Conservation (phyloP, 2,113 vertebrate species). For the Anoura caudifer region DNA sequence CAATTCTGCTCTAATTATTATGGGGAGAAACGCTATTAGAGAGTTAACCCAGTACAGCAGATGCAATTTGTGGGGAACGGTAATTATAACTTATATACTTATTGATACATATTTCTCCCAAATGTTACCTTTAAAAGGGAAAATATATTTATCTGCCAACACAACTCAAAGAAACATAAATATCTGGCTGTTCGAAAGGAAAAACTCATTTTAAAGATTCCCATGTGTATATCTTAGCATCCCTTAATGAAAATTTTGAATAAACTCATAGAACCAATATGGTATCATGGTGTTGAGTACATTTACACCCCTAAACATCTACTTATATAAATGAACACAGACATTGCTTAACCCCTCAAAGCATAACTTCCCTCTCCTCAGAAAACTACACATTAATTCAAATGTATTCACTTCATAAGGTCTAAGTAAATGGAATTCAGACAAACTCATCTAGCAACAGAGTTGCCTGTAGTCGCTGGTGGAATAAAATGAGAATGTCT, state of each 20-base stretch:
- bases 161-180: constrained; percentile 36
- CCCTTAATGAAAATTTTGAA: constrained; percentile 43
- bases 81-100: background rate
- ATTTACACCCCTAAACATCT: background rate
- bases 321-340: constrained; percentile 40
- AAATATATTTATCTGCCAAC: constrained; percentile 8
- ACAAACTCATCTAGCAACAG: constrained; percentile 39
- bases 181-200: background rate
- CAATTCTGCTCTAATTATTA: constrained; percentile 57
- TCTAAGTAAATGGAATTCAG: constrained; percentile 54
- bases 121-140: constrained; percentile 22
- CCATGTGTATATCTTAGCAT: constrained; percentile 26
- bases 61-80: constrained; percentile 34
- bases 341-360: constrained; percentile 30
- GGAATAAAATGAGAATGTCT: constrained; percentile 46
- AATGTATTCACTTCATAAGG: constrained; percentile 62
- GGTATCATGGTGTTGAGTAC: background rate
- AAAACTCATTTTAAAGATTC: constrained; percentile 33
- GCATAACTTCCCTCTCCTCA: constrained; percentile 17
- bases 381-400: constrained; percentile 62
- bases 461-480: background rate
- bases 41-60: constrained; percentile 10
- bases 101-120: constrained; percentile 27
- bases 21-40: constrained; percentile 27
- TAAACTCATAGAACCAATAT: constrained; percentile 32